phyloP scores from a whole-genome alignment of 2,113 vertebrate species.

The Cisticola juncidis region DNA sequence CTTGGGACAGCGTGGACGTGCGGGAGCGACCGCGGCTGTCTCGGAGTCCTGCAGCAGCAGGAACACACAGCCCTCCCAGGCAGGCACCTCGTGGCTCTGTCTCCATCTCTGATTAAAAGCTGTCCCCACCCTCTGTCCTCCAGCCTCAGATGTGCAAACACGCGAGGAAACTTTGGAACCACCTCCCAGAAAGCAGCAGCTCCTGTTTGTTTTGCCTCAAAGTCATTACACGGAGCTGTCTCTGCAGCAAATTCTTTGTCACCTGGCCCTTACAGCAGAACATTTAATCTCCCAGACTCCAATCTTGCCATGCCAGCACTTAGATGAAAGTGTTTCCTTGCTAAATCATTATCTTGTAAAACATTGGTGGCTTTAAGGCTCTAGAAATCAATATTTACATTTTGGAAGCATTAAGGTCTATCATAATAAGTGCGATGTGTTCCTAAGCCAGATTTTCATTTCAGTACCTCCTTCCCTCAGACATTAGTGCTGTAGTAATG shows the following conservation, averaged over 20 bases:
- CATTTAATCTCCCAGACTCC: neutral
- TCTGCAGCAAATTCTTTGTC: neutral
- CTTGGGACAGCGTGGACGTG: fast-evolving
- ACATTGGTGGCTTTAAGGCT: neutral
- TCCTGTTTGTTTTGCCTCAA: constrained; percentile 29
- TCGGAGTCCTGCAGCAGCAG: neutral
- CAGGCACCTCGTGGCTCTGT: neutral
- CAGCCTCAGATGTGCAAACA: neutral
- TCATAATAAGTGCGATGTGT: neutral
- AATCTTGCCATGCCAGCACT: neutral
- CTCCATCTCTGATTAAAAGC: neutral
- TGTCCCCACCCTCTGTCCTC: neutral
- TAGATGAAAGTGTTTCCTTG: neutral
- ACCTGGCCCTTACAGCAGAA: neutral
- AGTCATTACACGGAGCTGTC: neutral
- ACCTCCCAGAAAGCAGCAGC: neutral
- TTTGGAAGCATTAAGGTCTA: neutral
- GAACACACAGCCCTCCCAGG: neutral
- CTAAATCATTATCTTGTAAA: constrained; percentile 37
- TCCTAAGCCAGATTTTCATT: neutral
- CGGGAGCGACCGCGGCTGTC: neutral
- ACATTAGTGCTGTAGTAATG: neutral
- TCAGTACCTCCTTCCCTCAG: neutral
- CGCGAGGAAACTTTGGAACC: neutral
- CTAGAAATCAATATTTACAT: constrained; percentile 7